Conservation (phyloP, 2,113 vertebrate genomes). For the Aegotheles bennettii region DNA sequence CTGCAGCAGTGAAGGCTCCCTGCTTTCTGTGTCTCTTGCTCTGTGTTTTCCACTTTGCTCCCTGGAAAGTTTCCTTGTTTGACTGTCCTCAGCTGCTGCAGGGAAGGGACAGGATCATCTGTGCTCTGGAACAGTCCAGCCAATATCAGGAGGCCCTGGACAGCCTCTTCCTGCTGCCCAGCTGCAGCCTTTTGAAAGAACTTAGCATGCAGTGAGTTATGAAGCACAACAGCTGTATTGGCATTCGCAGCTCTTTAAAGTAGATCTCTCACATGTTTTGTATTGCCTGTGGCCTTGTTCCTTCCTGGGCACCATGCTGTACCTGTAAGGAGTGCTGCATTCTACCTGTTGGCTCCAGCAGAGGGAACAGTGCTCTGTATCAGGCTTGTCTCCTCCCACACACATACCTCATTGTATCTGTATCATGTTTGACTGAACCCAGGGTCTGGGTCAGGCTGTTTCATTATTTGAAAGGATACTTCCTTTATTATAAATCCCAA, state of each 20-base stretch:
- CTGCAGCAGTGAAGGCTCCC: not conserved
- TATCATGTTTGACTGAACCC: not conserved
- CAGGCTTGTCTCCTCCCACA: not conserved
- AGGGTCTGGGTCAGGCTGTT: not conserved
- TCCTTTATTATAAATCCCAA: not conserved
- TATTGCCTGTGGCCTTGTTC: not conserved
- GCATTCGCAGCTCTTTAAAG: not conserved
- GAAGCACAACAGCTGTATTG: not conserved
- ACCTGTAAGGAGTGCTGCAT: fast-evolving
- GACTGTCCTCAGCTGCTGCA: not conserved
- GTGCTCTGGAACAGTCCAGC: not conserved
- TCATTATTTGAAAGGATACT: not conserved
- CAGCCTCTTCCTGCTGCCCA: not conserved
- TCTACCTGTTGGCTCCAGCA: not conserved
- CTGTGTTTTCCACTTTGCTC: not conserved
- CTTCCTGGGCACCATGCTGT: not conserved
- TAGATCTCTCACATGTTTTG: not conserved
- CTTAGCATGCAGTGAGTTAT: not conserved
- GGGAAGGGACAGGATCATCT: not conserved
- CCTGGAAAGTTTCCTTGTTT: not conserved
- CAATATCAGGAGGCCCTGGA: not conserved
- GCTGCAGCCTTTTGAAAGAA: not conserved
- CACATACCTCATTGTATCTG: not conserved
- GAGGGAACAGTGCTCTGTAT: not conserved
- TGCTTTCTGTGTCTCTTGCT: not conserved